Percentiles rank a stretch among this genome's conserved stretches.
phyloP scores from a whole-genome alignment of 2,888 invertebrate species.

The Drosophila percnosoma region DNA sequence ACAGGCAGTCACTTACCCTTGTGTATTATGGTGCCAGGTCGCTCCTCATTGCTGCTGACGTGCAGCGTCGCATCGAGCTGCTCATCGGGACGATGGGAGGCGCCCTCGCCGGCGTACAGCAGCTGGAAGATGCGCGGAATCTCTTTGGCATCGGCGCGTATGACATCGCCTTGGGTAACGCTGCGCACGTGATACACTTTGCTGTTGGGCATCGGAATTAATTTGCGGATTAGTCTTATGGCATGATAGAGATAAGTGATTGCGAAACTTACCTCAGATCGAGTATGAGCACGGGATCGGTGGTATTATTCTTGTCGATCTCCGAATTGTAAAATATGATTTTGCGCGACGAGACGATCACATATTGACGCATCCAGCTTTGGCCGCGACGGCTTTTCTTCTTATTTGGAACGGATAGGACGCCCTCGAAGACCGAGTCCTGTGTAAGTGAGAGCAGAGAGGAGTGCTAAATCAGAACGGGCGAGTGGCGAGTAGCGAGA shows the following conservation, averaged over 20 bases:
- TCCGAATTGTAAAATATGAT: conserved; percentile 99
- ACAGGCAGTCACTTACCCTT: conserved; percentile 77
- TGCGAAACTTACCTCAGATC: conserved; percentile 92
- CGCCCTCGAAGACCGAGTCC: conserved; percentile 95
- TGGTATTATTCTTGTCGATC: conserved; percentile 95
- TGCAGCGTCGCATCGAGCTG: conserved; percentile 87
- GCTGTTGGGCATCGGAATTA: conserved; percentile 86
- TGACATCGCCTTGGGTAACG: conserved; percentile 99
- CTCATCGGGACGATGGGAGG: conserved; percentile 92
- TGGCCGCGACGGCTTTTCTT: conserved; percentile 95
- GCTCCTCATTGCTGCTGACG: conserved; percentile 83
- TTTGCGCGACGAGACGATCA: conserved; percentile 97
- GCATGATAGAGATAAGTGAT: background rate
- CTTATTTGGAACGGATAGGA: conserved; percentile 97
- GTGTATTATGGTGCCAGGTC: conserved; percentile 84
- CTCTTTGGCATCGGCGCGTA: conserved; percentile 99
- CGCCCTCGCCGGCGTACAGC: conserved; percentile 98
- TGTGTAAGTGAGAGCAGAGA: conserved; percentile 83
- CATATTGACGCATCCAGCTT: conserved; percentile 98
- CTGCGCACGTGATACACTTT: conserved; percentile 99
- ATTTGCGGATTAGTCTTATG: background rate
- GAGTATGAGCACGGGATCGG: conserved; percentile 95
- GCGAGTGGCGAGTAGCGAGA: conserved; percentile 36
- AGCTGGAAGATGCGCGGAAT: conserved; percentile 99
- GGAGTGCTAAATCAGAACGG: conserved; percentile 71